Percentiles rank a stretch among this genome's conserved stretches.
Evolutionary conservation across 2,113 vertebrate species (phyloP).

Genomic region (Hiodon alosoides): DNA sequence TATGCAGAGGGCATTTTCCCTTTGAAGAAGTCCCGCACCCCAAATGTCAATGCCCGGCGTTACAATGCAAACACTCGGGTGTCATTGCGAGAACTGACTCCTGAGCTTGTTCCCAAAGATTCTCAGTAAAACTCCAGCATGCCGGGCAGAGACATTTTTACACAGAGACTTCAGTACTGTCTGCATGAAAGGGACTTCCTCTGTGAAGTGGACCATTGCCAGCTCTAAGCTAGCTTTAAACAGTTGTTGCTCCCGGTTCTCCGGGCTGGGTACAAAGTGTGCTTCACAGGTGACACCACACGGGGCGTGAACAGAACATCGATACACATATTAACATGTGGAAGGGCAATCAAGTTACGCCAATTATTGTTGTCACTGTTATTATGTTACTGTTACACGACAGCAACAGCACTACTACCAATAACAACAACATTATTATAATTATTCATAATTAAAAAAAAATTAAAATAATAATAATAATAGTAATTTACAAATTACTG

Average conservation of each 20-base stretch:
- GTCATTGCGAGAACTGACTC: too few species aligned
- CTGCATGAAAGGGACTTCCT: constrained; percentile 43
- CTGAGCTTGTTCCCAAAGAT: too few species aligned
- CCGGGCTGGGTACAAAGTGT: constrained; percentile 53
- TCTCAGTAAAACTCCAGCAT: too few species aligned
- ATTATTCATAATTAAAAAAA: too few species aligned
- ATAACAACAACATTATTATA: too few species aligned
- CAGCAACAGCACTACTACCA: too few species aligned
- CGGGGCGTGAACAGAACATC: constrained; percentile 51
- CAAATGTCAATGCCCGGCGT: neutral
- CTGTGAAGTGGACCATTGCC: constrained; percentile 44
- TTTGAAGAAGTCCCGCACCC: neutral
- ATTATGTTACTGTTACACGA: too few species aligned
- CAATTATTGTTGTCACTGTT: too few species aligned
- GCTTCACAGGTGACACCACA: constrained; percentile 51
- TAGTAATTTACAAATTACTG: too few species aligned
- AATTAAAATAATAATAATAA: too few species aligned
- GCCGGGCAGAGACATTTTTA: constrained; percentile 25
- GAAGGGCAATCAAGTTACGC: too few species aligned
- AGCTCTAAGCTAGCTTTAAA: constrained; percentile 54
- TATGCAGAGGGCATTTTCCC: neutral
- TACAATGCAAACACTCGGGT: neutral
- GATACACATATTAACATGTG: constrained; percentile 30
- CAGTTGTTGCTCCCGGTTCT: constrained; percentile 52
- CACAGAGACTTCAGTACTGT: constrained; percentile 38